Percentiles rank a stretch among this genome's conserved stretches.
These are phyloP conservation scores for Tympanuchus pallidicinctus DNA, from an alignment of 2,113 vertebrate species.

Conservation along the genomic window DNA sequence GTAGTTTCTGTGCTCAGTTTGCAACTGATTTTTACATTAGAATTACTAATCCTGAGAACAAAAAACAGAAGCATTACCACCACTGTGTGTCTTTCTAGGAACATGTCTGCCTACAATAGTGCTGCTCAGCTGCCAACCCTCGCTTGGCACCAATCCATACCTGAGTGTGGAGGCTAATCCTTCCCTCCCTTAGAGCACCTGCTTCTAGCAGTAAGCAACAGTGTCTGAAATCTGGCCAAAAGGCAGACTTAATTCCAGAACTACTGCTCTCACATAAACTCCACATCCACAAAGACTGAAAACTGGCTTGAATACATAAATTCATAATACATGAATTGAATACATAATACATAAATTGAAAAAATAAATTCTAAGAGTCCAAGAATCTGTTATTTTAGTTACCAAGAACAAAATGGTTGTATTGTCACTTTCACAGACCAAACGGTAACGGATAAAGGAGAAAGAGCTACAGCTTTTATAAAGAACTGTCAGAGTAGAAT, in stretches of 20 bases:
- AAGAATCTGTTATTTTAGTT: slow-evolving; percentile 44
- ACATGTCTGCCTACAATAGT: slow-evolving; percentile 41
- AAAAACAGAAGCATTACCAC: slow-evolving; percentile 41
- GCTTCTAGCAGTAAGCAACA: slow-evolving; percentile 62
- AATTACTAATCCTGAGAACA: slow-evolving; percentile 23
- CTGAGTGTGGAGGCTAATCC: slow-evolving; percentile 59
- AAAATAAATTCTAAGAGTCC: slow-evolving; percentile 10
- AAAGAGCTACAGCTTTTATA: background rate
- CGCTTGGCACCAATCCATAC: slow-evolving; percentile 58
- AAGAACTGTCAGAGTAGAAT: background rate
- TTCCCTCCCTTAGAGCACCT: slow-evolving; percentile 62
- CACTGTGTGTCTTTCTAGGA: slow-evolving; percentile 47
- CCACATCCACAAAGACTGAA: slow-evolving; percentile 48
- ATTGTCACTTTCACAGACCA: background rate
- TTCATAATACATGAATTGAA: background rate
- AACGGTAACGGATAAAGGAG: background rate
- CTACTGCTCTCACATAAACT: slow-evolving; percentile 50
- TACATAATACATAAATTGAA: too few species aligned
- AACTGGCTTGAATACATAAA: slow-evolving; percentile 17
- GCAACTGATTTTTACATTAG: background rate
- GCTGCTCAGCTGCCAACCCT: slow-evolving; percentile 35
- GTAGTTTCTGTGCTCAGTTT: background rate
- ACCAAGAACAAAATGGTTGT: background rate
- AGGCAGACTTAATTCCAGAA: slow-evolving; percentile 58
- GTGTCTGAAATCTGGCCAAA: slow-evolving; percentile 59